These are phyloP conservation scores for Anguilla megastoma DNA, from an alignment of 2,797 vertebrate genomes.

Conservation along the genomic window DNA sequence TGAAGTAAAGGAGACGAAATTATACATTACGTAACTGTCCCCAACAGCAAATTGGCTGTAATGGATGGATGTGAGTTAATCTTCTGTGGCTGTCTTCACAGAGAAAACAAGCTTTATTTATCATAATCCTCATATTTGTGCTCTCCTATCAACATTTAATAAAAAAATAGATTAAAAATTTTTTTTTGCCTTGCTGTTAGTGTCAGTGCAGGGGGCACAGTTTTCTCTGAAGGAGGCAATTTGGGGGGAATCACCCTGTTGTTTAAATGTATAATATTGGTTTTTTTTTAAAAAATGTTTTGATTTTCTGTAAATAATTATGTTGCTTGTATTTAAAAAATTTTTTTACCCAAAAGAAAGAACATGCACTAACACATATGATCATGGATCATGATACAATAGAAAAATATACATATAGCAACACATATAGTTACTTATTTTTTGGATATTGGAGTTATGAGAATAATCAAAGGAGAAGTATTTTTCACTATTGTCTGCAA, in stretches of 20 bases:
- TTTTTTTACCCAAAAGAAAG: no score
- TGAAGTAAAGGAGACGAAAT: neutral
- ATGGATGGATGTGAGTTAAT: neutral
- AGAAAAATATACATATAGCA: no score
- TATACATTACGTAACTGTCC: neutral
- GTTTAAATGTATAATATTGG: neutral
- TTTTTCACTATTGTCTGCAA: no score
- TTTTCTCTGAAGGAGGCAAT: neutral
- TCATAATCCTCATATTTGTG: neutral
- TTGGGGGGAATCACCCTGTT: neutral
- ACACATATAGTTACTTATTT: no score
- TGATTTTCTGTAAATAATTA: neutral
- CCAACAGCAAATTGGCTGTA: neutral
- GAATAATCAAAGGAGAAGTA: no score
- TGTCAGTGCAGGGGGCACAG: neutral
- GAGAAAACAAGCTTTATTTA: neutral
- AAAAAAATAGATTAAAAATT: no score
- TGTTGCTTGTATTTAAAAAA: neutral
- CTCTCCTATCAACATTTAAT: neutral
- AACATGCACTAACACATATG: no score
- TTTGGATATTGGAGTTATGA: no score
- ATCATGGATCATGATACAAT: no score
- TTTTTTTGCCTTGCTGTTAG: no score
- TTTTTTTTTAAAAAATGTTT: no score
- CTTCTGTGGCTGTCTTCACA: neutral